These are phyloP conservation scores for Aphelenchoides avenae DNA, from an alignment of 1,140 invertebrate genomes.

Conservation along the genomic window DNA sequence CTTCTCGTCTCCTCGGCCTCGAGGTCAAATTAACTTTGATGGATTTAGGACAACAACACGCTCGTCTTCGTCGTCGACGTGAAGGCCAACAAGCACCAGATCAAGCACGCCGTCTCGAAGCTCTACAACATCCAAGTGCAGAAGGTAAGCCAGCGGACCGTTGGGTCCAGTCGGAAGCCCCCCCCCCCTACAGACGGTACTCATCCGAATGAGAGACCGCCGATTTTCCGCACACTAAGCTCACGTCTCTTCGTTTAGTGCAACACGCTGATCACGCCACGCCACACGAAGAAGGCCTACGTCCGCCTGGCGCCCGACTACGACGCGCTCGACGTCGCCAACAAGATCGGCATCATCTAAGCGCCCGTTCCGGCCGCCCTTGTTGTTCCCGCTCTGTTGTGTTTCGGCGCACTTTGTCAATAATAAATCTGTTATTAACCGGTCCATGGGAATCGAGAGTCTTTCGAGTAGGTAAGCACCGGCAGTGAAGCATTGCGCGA, in stretches of 20 bases:
- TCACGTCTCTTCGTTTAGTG: constrained; percentile 42
- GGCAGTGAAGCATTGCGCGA: too few species aligned
- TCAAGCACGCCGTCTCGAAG: constrained; percentile 87
- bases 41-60: constrained; percentile 81
- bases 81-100: constrained; percentile 93
- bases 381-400: too few species aligned
- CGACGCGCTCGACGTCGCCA: constrained; percentile 97
- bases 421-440: too few species aligned
- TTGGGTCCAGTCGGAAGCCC: too few species aligned
- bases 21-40: not conserved
- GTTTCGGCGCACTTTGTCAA: too few species aligned
- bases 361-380: not conserved
- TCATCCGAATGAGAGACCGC: too few species aligned
- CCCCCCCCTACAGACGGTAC: too few species aligned
- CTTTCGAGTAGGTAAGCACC: too few species aligned
- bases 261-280: constrained; percentile 70
- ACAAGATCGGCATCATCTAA: constrained; percentile 68
- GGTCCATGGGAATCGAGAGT: too few species aligned
- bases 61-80: constrained; percentile 96
- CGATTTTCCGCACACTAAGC: too few species aligned
- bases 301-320: constrained; percentile 91
- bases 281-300: constrained; percentile 98
- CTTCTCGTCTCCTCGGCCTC: not conserved
- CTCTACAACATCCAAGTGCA: constrained; percentile 95
- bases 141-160: too few species aligned